Percentiles rank a stretch among this genome's conserved stretches.
Evolutionary conservation across 2,113 vertebrate genomes (phyloP).

Genomic region (Gorsachius goisagi): DNA sequence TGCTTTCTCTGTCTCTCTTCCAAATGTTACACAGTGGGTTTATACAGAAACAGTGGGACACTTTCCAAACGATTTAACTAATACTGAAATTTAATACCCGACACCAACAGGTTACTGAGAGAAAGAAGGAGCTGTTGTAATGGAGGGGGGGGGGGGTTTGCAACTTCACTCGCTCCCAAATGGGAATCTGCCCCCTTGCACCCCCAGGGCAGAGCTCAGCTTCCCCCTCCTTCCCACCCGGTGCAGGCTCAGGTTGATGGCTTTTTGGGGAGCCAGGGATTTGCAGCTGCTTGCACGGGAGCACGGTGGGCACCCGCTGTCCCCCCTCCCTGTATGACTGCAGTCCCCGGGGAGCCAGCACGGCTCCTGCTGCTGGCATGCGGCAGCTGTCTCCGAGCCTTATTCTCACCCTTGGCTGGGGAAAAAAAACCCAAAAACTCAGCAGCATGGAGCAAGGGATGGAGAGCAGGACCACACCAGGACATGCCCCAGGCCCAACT

Average conservation of each 20-base stretch:
- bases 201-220: not conserved
- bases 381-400: not conserved
- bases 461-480: not conserved
- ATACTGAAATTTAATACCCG: constrained; percentile 38
- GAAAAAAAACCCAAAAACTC: not conserved
- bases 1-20: constrained; percentile 43
- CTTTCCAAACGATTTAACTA: constrained; percentile 59
- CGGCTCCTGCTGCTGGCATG: not conserved
- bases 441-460: not conserved
- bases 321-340: not conserved
- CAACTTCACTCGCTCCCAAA: not conserved
- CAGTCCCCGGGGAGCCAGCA: not conserved
- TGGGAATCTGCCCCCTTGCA: not conserved
- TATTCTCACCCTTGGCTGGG: not conserved
- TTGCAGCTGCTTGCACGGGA: not conserved
- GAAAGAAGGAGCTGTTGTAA: constrained; percentile 8
- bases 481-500: accelerated
- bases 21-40: constrained; percentile 47
- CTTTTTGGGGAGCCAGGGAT: not conserved
- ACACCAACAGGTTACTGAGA: constrained; percentile 34
- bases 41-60: constrained; percentile 48
- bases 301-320: accelerated
- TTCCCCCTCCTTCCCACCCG: not conserved
- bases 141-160: not conserved
- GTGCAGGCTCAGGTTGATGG: accelerated